Base-by-base conservation (phyloP, 2,113 vertebrate genomes). In the Albula goreensis region DNA sequence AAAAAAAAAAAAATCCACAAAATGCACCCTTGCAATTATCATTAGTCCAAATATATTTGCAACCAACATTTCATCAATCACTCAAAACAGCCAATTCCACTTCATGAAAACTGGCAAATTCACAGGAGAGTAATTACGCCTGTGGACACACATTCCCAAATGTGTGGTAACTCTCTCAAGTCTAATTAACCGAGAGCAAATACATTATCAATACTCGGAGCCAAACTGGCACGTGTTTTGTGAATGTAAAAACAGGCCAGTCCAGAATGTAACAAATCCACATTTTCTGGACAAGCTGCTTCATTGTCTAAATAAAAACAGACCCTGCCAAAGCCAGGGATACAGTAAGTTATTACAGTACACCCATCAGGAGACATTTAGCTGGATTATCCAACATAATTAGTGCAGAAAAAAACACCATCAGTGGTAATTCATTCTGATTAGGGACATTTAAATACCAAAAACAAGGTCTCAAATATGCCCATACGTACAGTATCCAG, bases 401-500 rank as follows among this genome's bases (percentile, higher is more conserved):
- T 52, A 31, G 52, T 78, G 70, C 66, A 49, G 53, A 78, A 50
- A 74, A 48, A 50, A 41, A 41, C 31, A 41, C 31, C 31, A 41
- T 41, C 31, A 9, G 15, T 83, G 17, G 17, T 4, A 17, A 19
- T 17, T 63, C 60, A 85, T n/a, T 85, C 70, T 3, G 15, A 56
- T 85, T 41, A 22, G 31, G 17, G 60, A 77, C 74, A 83, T 70
- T 83, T 70, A 77, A n/a, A 85, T 78, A 85, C 48, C 78, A 79
- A 49, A 50, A 85, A 41, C 31, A 41, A 41, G 50, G 50, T 85
- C 12, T 17, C 51, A 78, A 77, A 56, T 78, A 79, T 78, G 52
- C 56, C 53, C 60, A 53, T 19, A 49, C n/a, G 22, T 78, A 85
- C 50, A 85, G 52, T 85, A 78, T 84, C 7, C 66, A 84, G 66